Percentiles rank a stretch among this genome's conserved stretches.
These are phyloP conservation scores for Pseudopipra pipra DNA, from an alignment of 2,113 vertebrate genomes.

Conservation along the genomic window DNA sequence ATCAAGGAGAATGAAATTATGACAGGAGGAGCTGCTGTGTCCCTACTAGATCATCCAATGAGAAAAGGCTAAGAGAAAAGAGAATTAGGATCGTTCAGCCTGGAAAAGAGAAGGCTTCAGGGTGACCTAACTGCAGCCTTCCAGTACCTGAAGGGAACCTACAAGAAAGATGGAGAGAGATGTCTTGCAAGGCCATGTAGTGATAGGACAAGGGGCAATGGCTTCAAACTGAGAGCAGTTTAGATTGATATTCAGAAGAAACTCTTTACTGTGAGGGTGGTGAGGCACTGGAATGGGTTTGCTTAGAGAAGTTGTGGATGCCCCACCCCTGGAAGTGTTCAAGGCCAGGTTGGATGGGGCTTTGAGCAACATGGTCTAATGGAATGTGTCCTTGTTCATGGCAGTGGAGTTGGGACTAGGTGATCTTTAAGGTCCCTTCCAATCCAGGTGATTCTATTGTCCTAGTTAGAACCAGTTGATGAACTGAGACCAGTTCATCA, in stretches of 20 bases:
- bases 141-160: neutral
- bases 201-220: neutral
- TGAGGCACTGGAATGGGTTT: neutral
- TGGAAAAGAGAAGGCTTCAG: neutral
- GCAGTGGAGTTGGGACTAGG: neutral
- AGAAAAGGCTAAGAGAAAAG: neutral
- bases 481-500: too few species aligned
- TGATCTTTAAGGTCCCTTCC: neutral
- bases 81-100: neutral
- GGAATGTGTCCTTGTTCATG: neutral
- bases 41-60: neutral
- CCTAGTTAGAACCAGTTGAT: too few species aligned
- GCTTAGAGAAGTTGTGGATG: neutral
- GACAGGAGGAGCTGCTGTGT: neutral
- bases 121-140: neutral
- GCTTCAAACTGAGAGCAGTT: neutral
- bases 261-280: neutral
- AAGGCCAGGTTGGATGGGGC: neutral
- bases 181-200: neutral
- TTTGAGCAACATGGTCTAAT: neutral
- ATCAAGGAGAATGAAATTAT: neutral
- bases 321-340: neutral
- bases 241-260: neutral
- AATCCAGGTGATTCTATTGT: neutral
- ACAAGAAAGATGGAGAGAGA: neutral